Base-by-base conservation (phyloP, 1,140 invertebrate species). In the Aculops lycopersici region DNA sequence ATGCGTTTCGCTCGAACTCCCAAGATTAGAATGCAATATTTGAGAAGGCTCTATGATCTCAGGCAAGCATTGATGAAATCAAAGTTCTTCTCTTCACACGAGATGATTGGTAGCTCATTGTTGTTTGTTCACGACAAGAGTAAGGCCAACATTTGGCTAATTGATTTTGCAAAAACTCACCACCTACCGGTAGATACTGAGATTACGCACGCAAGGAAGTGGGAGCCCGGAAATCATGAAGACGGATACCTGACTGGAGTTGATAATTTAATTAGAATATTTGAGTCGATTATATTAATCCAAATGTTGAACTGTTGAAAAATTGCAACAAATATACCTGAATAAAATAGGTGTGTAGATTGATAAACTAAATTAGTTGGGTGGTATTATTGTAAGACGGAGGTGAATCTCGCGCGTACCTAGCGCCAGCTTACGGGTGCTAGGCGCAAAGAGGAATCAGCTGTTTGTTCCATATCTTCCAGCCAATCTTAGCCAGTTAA, bases 231-330 rank as follows among this genome's bases (percentile, higher is more conserved):
- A 13, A 92, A 90, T 52, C 75, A 83, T 40, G 88, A 97, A 62
- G 88, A 97, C 54, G 88, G 88, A 20, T 95, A 92, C 58, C 62
- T 94, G 39, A 74, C 78, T 46, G 88, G 88, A 31, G 63, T 95
- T 12, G 74, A 86, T 52, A 90, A 92, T 63, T 60, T 97, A 37
- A 83, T 94, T 17, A 17, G 14, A 14, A 21, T 46, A 17, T 15
- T 46, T 4, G 24, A 46, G 8, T 31, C n/a, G 24, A 8, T 31
- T n/a, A n/a, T n/a, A n/a, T n/a, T n/a, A n/a, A n/a, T n/a, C n/a
- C n/a, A n/a, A n/a, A n/a, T n/a, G n/a, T n/a, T n/a, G n/a, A n/a
- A n/a, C n/a, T n/a, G n/a, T n/a, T n/a, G n/a, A n/a, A n/a, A n/a
- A n/a, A n/a, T n/a, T n/a, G n/a, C n/a, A n/a, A n/a, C n/a, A n/a